These are phyloP conservation scores for Platypus cylindrus DNA, from an alignment of 2,888 invertebrate genomes.

Conservation along the genomic window DNA sequence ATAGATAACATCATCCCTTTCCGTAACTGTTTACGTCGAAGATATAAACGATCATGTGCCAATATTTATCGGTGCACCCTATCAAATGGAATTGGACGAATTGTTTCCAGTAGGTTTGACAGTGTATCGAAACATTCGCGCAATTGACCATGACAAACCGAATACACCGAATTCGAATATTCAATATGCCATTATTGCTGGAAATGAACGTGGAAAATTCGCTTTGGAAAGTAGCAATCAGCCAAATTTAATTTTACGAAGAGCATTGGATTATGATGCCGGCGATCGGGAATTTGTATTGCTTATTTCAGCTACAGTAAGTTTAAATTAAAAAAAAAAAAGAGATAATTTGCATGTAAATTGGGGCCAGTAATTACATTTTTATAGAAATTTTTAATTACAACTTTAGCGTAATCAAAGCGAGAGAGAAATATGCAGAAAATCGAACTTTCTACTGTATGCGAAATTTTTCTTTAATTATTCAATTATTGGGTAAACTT, in stretches of 20 bases:
- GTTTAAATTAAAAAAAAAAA: constrained; percentile 19
- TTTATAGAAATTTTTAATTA: too few relatives aligned
- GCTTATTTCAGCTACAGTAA: constrained; percentile 64
- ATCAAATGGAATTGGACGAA: constrained; percentile 67
- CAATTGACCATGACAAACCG: constrained; percentile 73
- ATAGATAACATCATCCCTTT: constrained; percentile 70
- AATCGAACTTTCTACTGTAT: too few relatives aligned
- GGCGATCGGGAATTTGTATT: constrained; percentile 67
- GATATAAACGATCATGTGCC: constrained; percentile 80
- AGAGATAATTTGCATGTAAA: neutral
- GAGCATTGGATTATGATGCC: constrained; percentile 64
- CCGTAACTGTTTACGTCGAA: constrained; percentile 78
- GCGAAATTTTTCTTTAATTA: too few relatives aligned
- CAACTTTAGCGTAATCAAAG: too few relatives aligned
- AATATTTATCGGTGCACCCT: constrained; percentile 64
- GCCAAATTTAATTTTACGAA: constrained; percentile 59
- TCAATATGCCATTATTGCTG: constrained; percentile 62
- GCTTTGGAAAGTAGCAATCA: constrained; percentile 68
- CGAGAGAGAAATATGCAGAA: too few relatives aligned
- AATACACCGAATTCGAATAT: constrained; percentile 81
- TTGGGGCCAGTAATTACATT: too few relatives aligned
- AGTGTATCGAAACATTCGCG: constrained; percentile 67
- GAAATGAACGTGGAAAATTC: constrained; percentile 63
- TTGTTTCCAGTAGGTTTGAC: constrained; percentile 67
- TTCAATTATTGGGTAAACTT: too few relatives aligned